Evolutionary conservation across 2,797 vertebrate species (phyloP).

Genomic region (Phataginus tricuspis): DNA sequence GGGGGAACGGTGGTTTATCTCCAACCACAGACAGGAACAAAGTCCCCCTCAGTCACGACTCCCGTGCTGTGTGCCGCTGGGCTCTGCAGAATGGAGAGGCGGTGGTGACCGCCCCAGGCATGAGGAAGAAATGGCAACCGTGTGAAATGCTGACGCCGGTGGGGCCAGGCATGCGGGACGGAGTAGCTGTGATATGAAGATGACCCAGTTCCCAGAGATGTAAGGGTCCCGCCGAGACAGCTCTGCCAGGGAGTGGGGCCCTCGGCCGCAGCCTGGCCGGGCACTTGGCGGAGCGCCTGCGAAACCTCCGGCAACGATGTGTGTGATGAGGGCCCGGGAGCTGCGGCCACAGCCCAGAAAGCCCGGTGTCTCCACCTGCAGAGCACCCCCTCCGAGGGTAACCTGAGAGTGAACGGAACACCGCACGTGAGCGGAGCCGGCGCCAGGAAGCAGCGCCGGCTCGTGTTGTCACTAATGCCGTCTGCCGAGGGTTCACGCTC

Average conservation of each 20-base stretch:
- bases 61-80: not conserved
- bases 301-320: fast-evolving
- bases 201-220: not conserved
- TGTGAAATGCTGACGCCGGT: fast-evolving
- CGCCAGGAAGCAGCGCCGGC: not conserved
- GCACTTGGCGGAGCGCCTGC: not conserved
- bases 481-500: not conserved
- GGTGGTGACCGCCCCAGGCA: not conserved
- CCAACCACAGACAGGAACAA: not conserved
- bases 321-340: fast-evolving
- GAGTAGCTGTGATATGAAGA: not conserved
- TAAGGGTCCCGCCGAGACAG: not conserved
- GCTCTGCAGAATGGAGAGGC: not conserved
- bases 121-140: not conserved
- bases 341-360: not conserved
- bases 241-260: too few relatives aligned
- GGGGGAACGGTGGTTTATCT: too few relatives aligned
- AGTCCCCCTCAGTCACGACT: not conserved
- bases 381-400: not conserved
- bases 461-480: fast-evolving
- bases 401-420: not conserved
- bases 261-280: fast-evolving
- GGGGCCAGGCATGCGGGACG: not conserved
- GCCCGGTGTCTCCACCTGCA: not conserved
- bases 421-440: not conserved